A percentile compares a stretch with the other conserved stretches of the same genome.
These are phyloP conservation scores for Lasioglossum oenotherae DNA, from an alignment of 2,888 invertebrate genomes.

Conservation along the genomic window DNA sequence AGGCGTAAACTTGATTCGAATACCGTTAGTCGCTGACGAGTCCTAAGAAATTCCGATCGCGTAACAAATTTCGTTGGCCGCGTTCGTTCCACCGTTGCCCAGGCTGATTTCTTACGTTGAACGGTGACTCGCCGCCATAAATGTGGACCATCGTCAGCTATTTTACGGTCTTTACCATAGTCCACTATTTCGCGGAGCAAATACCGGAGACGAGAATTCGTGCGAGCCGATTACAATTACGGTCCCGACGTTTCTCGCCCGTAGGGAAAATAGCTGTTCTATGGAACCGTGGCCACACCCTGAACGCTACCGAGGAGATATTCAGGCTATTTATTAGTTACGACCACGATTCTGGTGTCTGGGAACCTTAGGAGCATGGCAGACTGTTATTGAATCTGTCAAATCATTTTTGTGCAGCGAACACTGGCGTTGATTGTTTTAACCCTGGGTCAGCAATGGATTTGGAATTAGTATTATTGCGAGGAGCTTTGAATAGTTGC, in stretches of 20 bases:
- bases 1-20: slow-evolving; percentile 61
- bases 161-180: background rate
- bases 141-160: background rate
- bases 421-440: background rate
- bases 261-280: slow-evolving; percentile 22
- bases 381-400: background rate
- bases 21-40: slow-evolving; percentile 66
- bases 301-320: slow-evolving; percentile 34
- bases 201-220: background rate
- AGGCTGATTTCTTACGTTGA: background rate
- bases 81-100: background rate
- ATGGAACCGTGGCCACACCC: slow-evolving; percentile 54
- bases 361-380: background rate
- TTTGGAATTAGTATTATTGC: no score
- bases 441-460: background rate
- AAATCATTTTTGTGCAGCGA: background rate
- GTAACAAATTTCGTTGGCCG: slow-evolving; percentile 61
- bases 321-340: slow-evolving; percentile 43
- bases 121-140: background rate
- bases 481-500: no score
- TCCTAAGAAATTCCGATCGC: slow-evolving; percentile 64
- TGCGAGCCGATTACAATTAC: background rate
- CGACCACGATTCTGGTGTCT: slow-evolving; percentile 28
- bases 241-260: background rate
- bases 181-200: background rate